Evolutionary conservation across 2,888 invertebrate genomes (phyloP).

Genomic region (Amphipyra berbera): DNA sequence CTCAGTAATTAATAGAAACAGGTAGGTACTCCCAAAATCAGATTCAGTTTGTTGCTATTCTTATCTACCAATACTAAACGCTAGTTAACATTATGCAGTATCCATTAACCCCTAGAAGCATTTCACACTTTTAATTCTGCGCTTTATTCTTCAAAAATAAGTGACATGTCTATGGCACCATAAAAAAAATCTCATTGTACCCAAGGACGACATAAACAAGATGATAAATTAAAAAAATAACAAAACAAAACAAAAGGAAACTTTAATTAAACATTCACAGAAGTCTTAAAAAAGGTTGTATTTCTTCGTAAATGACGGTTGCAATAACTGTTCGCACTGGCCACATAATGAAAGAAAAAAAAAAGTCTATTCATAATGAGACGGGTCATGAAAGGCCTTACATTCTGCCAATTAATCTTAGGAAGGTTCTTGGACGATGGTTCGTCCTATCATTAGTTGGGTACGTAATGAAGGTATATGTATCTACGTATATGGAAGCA

Average conservation of each 20-base stretch:
- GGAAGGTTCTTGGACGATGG: conserved; percentile 27
- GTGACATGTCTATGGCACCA: no score
- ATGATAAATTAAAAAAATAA: conserved; percentile 1
- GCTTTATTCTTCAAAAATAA: no score
- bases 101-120: no score
- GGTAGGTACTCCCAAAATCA: no score
- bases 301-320: conserved; percentile 26
- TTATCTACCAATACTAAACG: no score
- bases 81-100: no score
- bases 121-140: no score
- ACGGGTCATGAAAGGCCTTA: conserved; percentile 41
- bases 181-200: no score
- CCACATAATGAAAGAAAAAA: conserved; percentile 51
- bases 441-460: conserved; percentile 17
- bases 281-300: conserved; percentile 22
- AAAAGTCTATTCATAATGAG: conserved; percentile 53
- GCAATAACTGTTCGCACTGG: conserved; percentile 48
- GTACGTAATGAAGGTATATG: conserved; percentile 6
- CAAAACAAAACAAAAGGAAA: conserved; percentile 23
- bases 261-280: conserved; percentile 30
- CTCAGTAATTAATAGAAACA: no score
- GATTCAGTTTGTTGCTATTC: no score
- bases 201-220: neutral
- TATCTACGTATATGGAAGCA: neutral
- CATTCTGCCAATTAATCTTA: conserved; percentile 61